Evolutionary conservation across 2,888 invertebrate genomes (phyloP).

Genomic region (Rutpela maculata): DNA sequence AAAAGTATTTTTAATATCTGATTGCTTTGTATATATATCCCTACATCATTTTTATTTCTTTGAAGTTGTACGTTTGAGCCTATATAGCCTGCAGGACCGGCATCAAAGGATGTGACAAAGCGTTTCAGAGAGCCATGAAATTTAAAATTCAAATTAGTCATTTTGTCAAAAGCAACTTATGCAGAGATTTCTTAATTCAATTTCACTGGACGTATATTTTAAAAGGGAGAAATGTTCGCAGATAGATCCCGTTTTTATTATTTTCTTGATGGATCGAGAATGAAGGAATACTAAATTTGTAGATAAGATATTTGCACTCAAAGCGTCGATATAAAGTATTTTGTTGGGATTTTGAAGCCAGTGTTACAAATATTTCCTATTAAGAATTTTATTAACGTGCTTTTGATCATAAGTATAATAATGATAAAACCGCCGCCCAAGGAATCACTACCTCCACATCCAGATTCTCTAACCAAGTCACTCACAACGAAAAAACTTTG

Average conservation of each 20-base stretch:
- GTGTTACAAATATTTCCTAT: too few relatives aligned
- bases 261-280: neutral
- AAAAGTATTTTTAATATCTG: neutral
- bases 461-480: too few relatives aligned
- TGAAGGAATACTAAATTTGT: neutral
- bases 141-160: conserved; percentile 26
- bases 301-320: neutral
- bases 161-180: conserved; percentile 26
- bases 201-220: neutral
- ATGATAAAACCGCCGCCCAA: too few relatives aligned
- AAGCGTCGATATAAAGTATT: neutral
- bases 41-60: conserved; percentile 23
- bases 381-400: too few relatives aligned
- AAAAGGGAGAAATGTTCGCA: neutral
- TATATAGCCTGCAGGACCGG: neutral
- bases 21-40: conserved; percentile 10
- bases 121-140: conserved; percentile 24
- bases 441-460: too few relatives aligned
- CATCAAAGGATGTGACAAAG: conserved; percentile 23
- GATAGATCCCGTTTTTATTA: neutral
- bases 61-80: conserved; percentile 5
- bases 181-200: conserved; percentile 26
- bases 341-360: too few relatives aligned
- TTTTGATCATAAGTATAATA: too few relatives aligned
- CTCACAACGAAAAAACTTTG: too few relatives aligned